phyloP scores from a whole-genome alignment of 2,888 invertebrate genomes.

The Asteroscopus sphinx region DNA sequence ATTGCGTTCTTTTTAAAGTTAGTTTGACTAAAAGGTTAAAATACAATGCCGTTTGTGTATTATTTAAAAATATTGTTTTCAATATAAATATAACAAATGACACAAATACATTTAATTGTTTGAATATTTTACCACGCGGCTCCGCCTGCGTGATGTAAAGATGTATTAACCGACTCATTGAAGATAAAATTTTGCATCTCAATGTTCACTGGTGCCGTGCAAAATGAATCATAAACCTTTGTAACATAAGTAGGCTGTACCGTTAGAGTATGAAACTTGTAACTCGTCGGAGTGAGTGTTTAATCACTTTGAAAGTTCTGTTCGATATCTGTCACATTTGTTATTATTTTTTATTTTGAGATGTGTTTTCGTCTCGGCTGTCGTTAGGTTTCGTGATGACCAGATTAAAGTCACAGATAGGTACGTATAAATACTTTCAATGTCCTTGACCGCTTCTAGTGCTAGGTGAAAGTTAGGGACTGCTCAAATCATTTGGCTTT shows the following conservation, averaged over 20 bases:
- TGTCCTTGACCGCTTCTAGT: conserved; percentile 49
- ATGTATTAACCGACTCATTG: conserved; percentile 52
- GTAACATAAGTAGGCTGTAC: conserved; percentile 65
- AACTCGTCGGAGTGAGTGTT: conserved; percentile 43
- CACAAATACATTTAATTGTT: conserved; percentile 2
- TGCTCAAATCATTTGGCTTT: conserved; percentile 10
- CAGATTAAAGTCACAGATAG: conserved; percentile 31
- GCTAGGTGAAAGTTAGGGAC: conserved; percentile 50
- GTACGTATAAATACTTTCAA: conserved; percentile 42
- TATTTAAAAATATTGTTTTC: conserved; percentile 8
- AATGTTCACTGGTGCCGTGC: conserved; percentile 41
- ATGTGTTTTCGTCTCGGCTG: conserved; percentile 23
- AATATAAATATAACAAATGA: conserved; percentile 2
- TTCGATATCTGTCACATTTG: conserved; percentile 57
- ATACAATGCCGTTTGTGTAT: not conserved
- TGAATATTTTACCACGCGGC: conserved; percentile 9
- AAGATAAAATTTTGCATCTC: conserved; percentile 53
- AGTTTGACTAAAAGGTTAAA: conserved; percentile 1
- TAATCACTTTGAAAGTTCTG: conserved; percentile 58
- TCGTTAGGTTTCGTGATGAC: conserved; percentile 45
- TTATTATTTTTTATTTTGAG: conserved; percentile 24
- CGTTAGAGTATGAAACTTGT: conserved; percentile 59
- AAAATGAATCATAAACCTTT: conserved; percentile 62
- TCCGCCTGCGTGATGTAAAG: conserved; percentile 3
- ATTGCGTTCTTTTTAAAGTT: conserved; percentile 6